Evolutionary conservation across 2,888 invertebrate genomes (phyloP), one percentile per base, ranked within the genome.

Genomic region (Drymonia ruficornis): DNA sequence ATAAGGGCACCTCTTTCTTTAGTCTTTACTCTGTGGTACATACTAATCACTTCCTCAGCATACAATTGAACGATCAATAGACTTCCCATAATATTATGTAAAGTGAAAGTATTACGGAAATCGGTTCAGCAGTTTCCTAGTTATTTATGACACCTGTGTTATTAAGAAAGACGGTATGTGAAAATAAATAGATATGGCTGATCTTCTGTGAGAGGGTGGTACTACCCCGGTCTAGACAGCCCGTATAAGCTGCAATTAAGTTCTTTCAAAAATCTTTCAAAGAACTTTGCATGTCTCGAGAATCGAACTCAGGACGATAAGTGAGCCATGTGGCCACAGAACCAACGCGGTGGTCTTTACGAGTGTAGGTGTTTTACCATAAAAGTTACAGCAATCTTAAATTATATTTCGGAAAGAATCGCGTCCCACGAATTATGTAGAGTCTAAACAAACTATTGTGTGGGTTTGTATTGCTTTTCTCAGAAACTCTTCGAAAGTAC

Each of bases 401-500:
- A 18, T 16, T 15, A 7, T 42, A n/a, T 46, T 29, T 29, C 6
- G 7, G 44, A 44, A 45, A 38, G 23, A 50, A 19, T 15, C 29
- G 18, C 0, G 49, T 44, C 58, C 49, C 53, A 54, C 49, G 53
- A 59, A 61, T 62, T 52, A 50, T 60, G 42, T 52, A 55, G 12
- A 31, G 42, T 59, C 59, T 53, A 68, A 59, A 68, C 50, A 59
- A 59, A 55, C 38, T 23, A 50, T 59, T 66, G 31, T 43, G 61
- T 56, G 48, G 45, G 53, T 42, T 49, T 54, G 43, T 50, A 50
- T 61, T 15, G 48, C 49, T 45, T 53, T 70, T 71, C 63, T 60
- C 28, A 62, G 70, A 68, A 70, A 55, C 44, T 13, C 48, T 47
- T 28, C 43, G 50, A 52, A 55, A 63, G 61, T 61, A 53, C 57